Evolutionary conservation across 2,888 invertebrate species (phyloP), one percentile per base, ranked within the genome.

Genomic region (Noctuana brunneofusca): DNA sequence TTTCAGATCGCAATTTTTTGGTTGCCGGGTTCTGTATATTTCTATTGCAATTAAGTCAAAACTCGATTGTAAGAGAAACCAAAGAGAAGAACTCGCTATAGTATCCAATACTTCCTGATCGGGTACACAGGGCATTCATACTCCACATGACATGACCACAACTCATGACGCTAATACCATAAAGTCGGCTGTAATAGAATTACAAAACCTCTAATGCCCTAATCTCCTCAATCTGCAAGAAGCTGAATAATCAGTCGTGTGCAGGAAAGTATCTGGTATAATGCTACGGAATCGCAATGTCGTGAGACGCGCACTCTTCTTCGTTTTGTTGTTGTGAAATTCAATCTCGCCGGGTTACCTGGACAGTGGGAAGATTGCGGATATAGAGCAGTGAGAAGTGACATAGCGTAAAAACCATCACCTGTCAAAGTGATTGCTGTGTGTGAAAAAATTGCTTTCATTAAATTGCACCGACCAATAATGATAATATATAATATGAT

Each of bases 121-220:
- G 22, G 18, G 12, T 1, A n/a, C n/a, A n/a, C 20, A 12, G 11
- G 38, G 1, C n/a, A 35, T 41, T 41, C 14, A n/a, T 3, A 24
- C 20, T 16, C 38, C 11, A 16, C 55, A 9, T 49, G 38, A 63
- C 55, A 56, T n/a, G 12, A 63, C 62, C 55, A 63, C 56, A 63
- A 54, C 24, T 49, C 48, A 54, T 54, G 46, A 41, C 27, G 49
- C 46, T 54, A 54, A 60, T 55, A 63, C 38, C 62, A 50, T 27
- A 27, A 3, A 14, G 30, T 9, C 32, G n/a, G 35, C 49, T 50
- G 62, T 80, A 81, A 79, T 76, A 73, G 75, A 80, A 81, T 82
- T 83, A 80, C 73, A 68, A 71, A 76, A 71, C 69, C 73, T 72
- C 70, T 82, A 80, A 83, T 81, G 69, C 74, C 66, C 72, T 81